Conservation (phyloP, 35 echinoderm and acorn worm species). For the Ptychodera flava region DNA sequence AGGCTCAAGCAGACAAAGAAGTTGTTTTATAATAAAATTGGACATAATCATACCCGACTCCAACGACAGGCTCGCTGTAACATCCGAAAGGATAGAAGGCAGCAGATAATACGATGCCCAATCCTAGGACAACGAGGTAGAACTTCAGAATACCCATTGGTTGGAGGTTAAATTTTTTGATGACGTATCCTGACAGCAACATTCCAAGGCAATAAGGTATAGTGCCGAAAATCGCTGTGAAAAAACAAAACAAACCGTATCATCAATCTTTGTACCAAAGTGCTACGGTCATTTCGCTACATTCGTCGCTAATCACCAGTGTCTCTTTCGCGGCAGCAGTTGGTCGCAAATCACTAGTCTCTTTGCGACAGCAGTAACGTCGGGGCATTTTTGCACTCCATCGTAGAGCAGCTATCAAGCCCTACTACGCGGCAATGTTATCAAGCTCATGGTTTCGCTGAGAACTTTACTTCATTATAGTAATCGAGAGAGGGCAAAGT, state of each 20-base stretch:
- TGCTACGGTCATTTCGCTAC: too few relatives aligned
- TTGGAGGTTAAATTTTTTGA: background rate
- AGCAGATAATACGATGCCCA: background rate
- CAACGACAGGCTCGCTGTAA: background rate
- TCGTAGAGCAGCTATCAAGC: too few relatives aligned
- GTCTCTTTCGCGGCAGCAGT: background rate
- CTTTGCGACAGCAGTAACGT: too few relatives aligned
- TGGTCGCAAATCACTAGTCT: background rate
- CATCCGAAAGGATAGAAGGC: background rate
- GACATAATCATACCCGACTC: background rate
- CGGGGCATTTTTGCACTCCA: too few relatives aligned
- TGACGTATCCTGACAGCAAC: background rate
- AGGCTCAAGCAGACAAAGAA: too few relatives aligned
- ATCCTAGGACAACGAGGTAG: background rate
- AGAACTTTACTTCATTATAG: too few relatives aligned
- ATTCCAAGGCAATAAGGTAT: background rate
- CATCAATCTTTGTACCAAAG: too few relatives aligned
- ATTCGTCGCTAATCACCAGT: background rate
- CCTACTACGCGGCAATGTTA: too few relatives aligned
- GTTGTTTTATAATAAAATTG: too few relatives aligned
- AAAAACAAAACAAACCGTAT: too few relatives aligned
- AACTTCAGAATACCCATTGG: background rate
- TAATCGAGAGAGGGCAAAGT: too few relatives aligned
- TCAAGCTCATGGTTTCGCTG: too few relatives aligned
- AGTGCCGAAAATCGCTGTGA: background rate